Conservation (phyloP, 2,113 vertebrate genomes). For the Pelecanus crispus region DNA sequence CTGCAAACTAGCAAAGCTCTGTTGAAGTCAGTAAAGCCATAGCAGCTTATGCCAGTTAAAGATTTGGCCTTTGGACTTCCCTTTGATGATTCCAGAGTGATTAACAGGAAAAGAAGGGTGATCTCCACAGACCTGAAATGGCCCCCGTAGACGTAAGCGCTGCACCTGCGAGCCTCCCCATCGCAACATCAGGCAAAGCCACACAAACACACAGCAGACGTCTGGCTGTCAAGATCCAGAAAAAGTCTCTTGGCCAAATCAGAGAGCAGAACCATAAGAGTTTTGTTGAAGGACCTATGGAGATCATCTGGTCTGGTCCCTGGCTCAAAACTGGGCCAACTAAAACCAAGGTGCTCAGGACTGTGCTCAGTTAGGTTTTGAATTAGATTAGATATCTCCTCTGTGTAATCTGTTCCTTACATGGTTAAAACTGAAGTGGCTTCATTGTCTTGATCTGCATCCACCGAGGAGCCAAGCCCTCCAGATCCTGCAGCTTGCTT, state of each 20-base stretch:
- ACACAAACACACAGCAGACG: neutral
- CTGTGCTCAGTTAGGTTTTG: neutral
- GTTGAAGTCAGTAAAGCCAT: neutral
- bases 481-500: neutral
- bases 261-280: neutral
- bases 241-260: neutral
- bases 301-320: neutral
- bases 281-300: neutral
- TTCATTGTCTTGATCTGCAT: neutral
- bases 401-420: neutral
- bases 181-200: neutral
- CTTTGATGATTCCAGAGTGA: neutral
- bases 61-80: neutral
- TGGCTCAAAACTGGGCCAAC: neutral
- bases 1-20: neutral
- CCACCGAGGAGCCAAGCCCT: neutral
- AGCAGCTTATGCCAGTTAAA: neutral
- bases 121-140: neutral
- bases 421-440: neutral
- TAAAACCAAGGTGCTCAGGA: neutral
- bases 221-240: neutral
- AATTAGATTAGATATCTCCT: neutral
- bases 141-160: fast-evolving
- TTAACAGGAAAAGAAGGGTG: neutral
- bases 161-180: neutral